These are phyloP conservation scores for Ifrita kowaldi DNA, from an alignment of 2,113 vertebrate species.

Conservation along the genomic window DNA sequence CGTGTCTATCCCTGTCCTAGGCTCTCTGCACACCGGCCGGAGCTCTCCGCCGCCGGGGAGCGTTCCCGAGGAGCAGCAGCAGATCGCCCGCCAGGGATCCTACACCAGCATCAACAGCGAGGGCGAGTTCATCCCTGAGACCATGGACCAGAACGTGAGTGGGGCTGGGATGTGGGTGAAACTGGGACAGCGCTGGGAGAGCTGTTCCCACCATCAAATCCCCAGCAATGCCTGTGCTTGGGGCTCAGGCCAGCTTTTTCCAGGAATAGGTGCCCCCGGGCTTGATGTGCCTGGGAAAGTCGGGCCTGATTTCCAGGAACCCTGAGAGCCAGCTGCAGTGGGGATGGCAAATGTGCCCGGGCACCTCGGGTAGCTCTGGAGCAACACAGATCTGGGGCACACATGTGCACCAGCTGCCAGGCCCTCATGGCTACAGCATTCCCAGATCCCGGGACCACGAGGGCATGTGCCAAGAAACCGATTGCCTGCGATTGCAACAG, in stretches of 20 bases:
- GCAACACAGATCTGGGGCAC: neutral
- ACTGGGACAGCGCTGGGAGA: accelerated
- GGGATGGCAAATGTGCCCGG: neutral
- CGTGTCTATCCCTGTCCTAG: conserved; percentile 39
- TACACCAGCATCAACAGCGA: conserved; percentile 92
- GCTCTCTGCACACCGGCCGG: conserved; percentile 87
- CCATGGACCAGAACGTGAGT: conserved; percentile 80
- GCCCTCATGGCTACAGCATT: neutral
- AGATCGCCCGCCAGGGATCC: conserved; percentile 89
- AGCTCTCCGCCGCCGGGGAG: conserved; percentile 87
- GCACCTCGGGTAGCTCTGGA: neutral
- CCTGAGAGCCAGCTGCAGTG: neutral
- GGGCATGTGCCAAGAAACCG: neutral
- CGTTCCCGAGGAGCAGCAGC: conserved; percentile 90
- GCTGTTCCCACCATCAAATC: accelerated
- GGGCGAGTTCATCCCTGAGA: conserved; percentile 91
- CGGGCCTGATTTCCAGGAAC: neutral
- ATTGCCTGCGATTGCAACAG: neutral
- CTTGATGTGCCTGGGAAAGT: neutral
- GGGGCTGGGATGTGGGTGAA: accelerated
- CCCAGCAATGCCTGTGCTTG: accelerated
- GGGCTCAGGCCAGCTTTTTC: neutral
- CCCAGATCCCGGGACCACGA: neutral
- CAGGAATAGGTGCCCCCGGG: neutral
- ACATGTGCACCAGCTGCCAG: neutral